Evolutionary conservation across 92 coral and sea anemone species (phyloP), one percentile per base, ranked within the genome.

Genomic region (Meandrina meandrites): DNA sequence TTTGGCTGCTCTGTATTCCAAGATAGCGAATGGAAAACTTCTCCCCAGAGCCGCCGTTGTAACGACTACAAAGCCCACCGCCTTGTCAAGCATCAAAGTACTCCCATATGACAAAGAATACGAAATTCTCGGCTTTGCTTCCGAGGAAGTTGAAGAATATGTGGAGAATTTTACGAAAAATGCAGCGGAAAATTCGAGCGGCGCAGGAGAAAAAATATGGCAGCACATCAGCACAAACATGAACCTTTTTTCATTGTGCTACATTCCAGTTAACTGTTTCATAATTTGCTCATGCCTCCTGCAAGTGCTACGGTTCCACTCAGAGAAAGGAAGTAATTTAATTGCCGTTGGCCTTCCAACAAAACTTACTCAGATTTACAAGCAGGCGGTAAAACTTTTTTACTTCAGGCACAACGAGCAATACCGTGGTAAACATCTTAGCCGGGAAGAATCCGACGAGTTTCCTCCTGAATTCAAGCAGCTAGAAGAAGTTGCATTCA

Each of bases 221-320:
- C 17, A 57, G 8, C 82, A 79, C 70, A 51, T 79, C 47, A 0
- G 40, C 28, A 30, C 37, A 21, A 79, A 57, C 0, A 21, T 57
- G 16, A 79, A 79, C 47, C 5, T 79, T 7, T 79, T 79, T 9
- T 79, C 86, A 10, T 13, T 90, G 36, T 90, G 90, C 72, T 86
- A 90, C 48, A 35, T 86, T 73, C 90, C 92, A 53, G 92, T 90
- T 0, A 79, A 50, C 64, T 85, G 92, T 54, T 54, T 86, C 18
- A 86, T 90, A 17, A 81, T 86, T 51, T 90, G 90, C 37, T 74
- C 60, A 7, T 85, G 69, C 28, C 71, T 90, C 32, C 17, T 13
- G 1, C 54, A 80, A 21, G 6, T 80, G 12, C 42, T 78, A 5
- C 48, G 13, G 34, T 48, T 54, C 24, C 56, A 24, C 37, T 37